Evolutionary conservation across 2,888 invertebrate species (phyloP).

Genomic region (Heliconius charithonia): DNA sequence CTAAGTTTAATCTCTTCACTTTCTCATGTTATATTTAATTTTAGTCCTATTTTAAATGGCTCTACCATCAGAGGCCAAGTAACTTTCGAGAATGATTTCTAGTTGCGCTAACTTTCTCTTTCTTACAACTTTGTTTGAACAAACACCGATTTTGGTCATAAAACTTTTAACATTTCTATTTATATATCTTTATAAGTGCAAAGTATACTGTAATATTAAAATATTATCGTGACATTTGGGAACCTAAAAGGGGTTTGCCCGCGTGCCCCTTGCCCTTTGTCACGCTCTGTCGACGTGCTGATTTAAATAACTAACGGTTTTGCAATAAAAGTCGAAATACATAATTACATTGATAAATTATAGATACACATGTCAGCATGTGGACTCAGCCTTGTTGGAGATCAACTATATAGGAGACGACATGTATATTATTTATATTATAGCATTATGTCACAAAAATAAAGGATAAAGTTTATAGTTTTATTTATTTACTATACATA

Average conservation of each 20-base stretch:
- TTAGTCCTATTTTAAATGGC: conserved; percentile 47
- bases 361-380: background rate
- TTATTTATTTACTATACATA: background rate
- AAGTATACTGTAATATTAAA: background rate
- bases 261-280: conserved; percentile 36
- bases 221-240: conserved; percentile 27
- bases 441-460: background rate
- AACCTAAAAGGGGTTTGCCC: conserved; percentile 28
- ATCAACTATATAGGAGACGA: background rate
- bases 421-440: background rate
- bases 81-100: conserved; percentile 53
- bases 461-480: background rate
- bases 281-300: conserved; percentile 32
- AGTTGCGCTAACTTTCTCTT: conserved; percentile 58
- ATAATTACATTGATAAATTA: background rate
- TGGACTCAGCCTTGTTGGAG: background rate
- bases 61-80: conserved; percentile 50
- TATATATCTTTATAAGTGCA: background rate
- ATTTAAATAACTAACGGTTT: conserved; percentile 21
- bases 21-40: conserved; percentile 14
- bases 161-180: background rate
- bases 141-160: conserved; percentile 15
- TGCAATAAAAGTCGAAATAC: background rate
- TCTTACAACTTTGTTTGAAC: conserved; percentile 43
- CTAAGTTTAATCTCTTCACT: background rate